Base-by-base conservation (phyloP, 2,888 invertebrate species). In the Napeogenes sylphis region DNA sequence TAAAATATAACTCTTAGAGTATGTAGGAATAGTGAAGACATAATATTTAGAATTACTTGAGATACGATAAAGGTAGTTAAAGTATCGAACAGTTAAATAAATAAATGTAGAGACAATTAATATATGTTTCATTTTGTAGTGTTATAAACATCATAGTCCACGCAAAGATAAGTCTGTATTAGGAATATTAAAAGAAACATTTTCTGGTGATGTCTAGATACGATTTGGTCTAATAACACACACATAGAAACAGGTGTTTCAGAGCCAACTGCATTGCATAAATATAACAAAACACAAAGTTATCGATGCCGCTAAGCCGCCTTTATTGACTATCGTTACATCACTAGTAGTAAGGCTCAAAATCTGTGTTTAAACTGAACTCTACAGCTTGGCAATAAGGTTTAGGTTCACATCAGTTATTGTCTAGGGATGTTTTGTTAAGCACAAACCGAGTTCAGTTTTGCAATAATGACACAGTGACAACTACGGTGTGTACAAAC, bases 281-380 rank as follows among this genome's bases (percentile, higher is more conserved):
- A 87, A 86, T 83, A 85, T 81, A 72, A 80, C 82, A 84, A 82
- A 87, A 86, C 81, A 83, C 85, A 86, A 85, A 87, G 86, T 89
- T 87, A 87, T 86, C 85, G 88, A 86, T 82, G 78, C 83, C 80
- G 79, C 84, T 87, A 88, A 88, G 87, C 85, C 82, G 79, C 81
- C 79, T 85, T 82, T 85, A 88, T 88, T 85, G 85, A 87, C 85
- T 84, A 72, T 73, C 67, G 68, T 73, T 75, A 74, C 82, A 77
- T 71, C 82, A 80, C 81, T 83, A 80, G 73, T 68, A 67, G 71
- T 84, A 80, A 69, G 78, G 64, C 76, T 65, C 68, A 82, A 76
- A 72, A 58, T 68, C 32, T 12, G 30, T 2, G 12, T 38, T 3
- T 38, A 78, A 63, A 77, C 71, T 72, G 57, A 64, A 76, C 79